These are phyloP conservation scores for Hydrozoanthus tunicans DNA, from an alignment of 64 coral and sea anemone genomes.

Conservation along the genomic window DNA sequence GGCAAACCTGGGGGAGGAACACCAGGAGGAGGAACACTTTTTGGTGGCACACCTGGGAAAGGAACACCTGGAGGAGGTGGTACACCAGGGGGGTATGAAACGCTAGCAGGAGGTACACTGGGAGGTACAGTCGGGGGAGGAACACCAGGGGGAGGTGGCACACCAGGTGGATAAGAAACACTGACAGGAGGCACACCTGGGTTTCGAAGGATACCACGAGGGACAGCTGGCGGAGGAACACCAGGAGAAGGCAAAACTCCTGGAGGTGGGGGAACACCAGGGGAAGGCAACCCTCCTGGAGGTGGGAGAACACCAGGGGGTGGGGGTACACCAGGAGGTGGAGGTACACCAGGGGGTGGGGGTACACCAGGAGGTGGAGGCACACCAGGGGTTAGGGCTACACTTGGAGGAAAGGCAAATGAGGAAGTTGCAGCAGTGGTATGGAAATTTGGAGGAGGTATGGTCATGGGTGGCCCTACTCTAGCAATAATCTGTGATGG, in stretches of 20 bases:
- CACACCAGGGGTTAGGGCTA: slow-evolving; percentile 32
- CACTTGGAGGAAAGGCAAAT: not conserved
- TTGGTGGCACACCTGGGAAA: not conserved
- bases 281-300: not conserved
- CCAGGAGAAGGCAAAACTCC: not conserved
- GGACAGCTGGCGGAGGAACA: not conserved
- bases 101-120: not conserved
- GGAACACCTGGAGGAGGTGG: not conserved
- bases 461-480: not conserved
- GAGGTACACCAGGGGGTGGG: slow-evolving; percentile 16
- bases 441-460: not conserved
- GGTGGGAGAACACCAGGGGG: slow-evolving; percentile 20
- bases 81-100: slow-evolving; percentile 1
- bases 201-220: slow-evolving; percentile 25
- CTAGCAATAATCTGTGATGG: slow-evolving; percentile 1
- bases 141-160: not conserved
- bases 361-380: slow-evolving; percentile 34
- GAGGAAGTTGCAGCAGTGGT: not conserved
- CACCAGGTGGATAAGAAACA: not conserved
- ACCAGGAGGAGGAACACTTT: slow-evolving; percentile 18
- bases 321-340: slow-evolving; percentile 29
- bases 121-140: slow-evolving; percentile 3
- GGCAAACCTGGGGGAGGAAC: slow-evolving; percentile 30
- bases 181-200: not conserved
- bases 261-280: slow-evolving; percentile 9